Evolutionary conservation across 1,140 invertebrate genomes (phyloP).

Genomic region (Asobara japonica): DNA sequence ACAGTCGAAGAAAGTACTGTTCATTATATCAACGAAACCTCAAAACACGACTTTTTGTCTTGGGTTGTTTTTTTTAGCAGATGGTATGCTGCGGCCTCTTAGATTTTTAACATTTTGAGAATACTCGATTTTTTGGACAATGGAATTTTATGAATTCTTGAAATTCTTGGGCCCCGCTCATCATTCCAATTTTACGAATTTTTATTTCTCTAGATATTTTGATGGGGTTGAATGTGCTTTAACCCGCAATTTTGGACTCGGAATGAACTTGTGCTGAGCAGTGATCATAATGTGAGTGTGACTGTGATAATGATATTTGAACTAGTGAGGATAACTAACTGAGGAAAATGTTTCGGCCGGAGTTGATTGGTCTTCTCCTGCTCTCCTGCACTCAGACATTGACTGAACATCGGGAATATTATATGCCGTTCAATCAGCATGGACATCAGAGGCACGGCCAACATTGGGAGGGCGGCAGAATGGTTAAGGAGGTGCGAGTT

Average conservation of each 20-base stretch:
- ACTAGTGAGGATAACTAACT: neutral
- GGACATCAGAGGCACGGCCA: conserved; percentile 42
- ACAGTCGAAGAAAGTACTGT: neutral
- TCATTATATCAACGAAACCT: conserved; percentile 11
- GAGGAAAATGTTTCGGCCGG: conserved; percentile 54
- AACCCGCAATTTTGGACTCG: too few relatives aligned
- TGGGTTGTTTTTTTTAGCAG: too few relatives aligned
- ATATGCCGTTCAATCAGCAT: conserved; percentile 48
- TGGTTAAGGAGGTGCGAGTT: conserved; percentile 56
- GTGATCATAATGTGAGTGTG: neutral
- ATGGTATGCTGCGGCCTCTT: too few relatives aligned
- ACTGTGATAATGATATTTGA: neutral
- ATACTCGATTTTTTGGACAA: too few relatives aligned
- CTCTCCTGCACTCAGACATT: conserved; percentile 56
- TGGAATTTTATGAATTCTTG: too few relatives aligned
- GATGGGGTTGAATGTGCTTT: too few relatives aligned
- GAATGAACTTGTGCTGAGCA: neutral
- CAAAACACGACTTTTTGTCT: neutral
- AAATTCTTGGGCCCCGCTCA: too few relatives aligned
- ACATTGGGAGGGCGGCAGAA: conserved; percentile 38
- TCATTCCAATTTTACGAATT: too few relatives aligned
- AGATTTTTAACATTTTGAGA: too few relatives aligned
- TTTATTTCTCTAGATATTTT: too few relatives aligned
- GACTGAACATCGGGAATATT: conserved; percentile 53
- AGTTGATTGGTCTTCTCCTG: conserved; percentile 52